phyloP scores from a whole-genome alignment of 2,113 vertebrate genomes.

The Furnarius figulus region DNA sequence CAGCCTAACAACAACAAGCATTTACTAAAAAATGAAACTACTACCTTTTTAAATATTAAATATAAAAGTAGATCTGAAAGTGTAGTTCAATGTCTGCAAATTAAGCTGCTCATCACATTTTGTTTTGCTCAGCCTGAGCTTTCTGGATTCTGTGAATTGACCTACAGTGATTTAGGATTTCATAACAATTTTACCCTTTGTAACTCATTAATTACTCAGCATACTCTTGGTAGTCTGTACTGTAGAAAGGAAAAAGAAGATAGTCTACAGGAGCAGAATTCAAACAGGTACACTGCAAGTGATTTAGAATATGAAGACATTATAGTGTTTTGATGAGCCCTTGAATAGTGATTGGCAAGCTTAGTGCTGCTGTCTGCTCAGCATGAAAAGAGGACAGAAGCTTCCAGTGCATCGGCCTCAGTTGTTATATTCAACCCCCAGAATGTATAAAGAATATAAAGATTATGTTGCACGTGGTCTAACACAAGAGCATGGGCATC shows the following conservation, averaged over 20 bases:
- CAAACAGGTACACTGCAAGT: not conserved
- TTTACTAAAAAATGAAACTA: constrained; percentile 30
- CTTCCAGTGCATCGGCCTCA: not conserved
- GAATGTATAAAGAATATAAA: not conserved
- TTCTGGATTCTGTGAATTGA: not conserved
- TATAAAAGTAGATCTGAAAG: not conserved
- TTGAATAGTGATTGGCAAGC: not conserved
- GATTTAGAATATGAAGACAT: not conserved
- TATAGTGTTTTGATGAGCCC: not conserved
- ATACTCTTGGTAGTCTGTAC: not conserved
- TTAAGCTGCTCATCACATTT: not conserved
- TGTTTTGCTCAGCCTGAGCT: not conserved
- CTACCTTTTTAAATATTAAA: constrained; percentile 10
- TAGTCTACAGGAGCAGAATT: not conserved
- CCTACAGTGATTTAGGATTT: not conserved
- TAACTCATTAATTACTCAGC: not conserved
- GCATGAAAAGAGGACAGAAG: not conserved
- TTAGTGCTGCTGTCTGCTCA: not conserved
- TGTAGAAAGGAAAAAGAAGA: not conserved
- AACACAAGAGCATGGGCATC: not conserved
- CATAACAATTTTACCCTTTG: not conserved
- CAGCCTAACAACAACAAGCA: not conserved
- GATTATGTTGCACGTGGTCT: not conserved
- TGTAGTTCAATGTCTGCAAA: not conserved
- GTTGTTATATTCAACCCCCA: not conserved